Percentiles rank a stretch among this genome's conserved stretches.
Evolutionary conservation across 2,888 invertebrate genomes (phyloP).

Genomic region (Hanleya hanleyi): DNA sequence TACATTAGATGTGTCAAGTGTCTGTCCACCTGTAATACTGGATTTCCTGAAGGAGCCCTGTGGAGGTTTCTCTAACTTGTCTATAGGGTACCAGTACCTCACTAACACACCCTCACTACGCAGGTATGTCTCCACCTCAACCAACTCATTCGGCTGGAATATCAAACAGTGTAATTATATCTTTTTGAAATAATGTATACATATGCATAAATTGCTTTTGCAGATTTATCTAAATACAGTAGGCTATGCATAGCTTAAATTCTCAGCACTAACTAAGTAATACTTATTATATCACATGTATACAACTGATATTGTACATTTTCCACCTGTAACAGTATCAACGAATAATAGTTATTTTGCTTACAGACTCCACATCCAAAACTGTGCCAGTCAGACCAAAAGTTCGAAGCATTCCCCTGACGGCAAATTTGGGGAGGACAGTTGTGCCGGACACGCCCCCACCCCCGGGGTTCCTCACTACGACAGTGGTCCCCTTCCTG

Average conservation of each 20-base stretch:
- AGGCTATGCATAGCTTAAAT: background rate
- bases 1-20: constrained; percentile 66
- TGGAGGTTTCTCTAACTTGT: constrained; percentile 70
- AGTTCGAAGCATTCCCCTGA: constrained; percentile 71
- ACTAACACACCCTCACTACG: constrained; percentile 72
- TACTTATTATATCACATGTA: background rate
- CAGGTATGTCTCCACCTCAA: constrained; percentile 73
- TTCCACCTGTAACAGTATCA: background rate
- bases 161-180: too few relatives aligned
- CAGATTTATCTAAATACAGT: too few relatives aligned
- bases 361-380: constrained; percentile 71
- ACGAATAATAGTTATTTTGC: background rate
- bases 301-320: background rate
- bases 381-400: constrained; percentile 73
- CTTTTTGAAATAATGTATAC: too few relatives aligned
- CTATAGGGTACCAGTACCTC: constrained; percentile 73
- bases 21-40: constrained; percentile 66
- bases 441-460: constrained; percentile 51
- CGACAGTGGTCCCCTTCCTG: constrained; percentile 71
- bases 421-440: constrained; percentile 70
- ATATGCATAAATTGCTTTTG: too few relatives aligned
- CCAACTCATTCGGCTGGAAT: constrained; percentile 67
- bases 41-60: constrained; percentile 67
- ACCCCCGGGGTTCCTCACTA: constrained; percentile 59
- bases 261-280: background rate